phyloP scores from a whole-genome alignment of 2,888 invertebrate species.

The Metallyticus violacea region DNA sequence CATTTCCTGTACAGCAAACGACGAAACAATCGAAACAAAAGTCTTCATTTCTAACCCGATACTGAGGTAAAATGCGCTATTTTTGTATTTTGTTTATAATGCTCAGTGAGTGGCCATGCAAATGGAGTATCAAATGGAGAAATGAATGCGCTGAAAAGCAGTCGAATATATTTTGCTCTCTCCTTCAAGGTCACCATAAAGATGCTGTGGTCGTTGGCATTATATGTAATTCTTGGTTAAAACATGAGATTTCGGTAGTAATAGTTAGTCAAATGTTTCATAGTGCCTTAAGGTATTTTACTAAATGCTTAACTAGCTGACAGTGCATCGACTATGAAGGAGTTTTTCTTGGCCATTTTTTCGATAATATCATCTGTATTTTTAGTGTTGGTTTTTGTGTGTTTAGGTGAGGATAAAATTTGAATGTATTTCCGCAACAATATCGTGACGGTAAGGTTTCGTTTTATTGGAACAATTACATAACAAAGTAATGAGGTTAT shows the following conservation, averaged over 20 bases:
- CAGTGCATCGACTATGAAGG: conserved; percentile 23
- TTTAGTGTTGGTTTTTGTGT: conserved; percentile 56
- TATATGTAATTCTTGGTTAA: not conserved
- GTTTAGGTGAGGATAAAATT: conserved; percentile 54
- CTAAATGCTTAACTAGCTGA: not conserved
- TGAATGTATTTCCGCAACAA: not conserved
- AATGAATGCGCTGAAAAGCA: not conserved
- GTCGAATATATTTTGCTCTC: not conserved
- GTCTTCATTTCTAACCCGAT: too few relatives aligned
- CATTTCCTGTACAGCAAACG: too few relatives aligned
- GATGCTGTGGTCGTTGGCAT: not conserved
- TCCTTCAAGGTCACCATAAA: not conserved
- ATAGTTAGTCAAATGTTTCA: not conserved
- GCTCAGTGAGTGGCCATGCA: not conserved
- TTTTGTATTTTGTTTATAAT: not conserved
- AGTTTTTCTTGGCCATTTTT: conserved; percentile 47
- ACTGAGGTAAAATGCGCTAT: too few relatives aligned
- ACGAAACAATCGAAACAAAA: too few relatives aligned
- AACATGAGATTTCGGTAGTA: not conserved
- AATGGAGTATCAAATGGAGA: not conserved
- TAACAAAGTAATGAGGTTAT: too few relatives aligned
- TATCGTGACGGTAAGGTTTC: not conserved
- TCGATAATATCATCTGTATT: conserved; percentile 56
- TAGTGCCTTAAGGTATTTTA: not conserved
- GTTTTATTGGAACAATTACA: not conserved